phyloP scores from a whole-genome alignment of 2,888 invertebrate genomes.

The Pollenia labialis region DNA sequence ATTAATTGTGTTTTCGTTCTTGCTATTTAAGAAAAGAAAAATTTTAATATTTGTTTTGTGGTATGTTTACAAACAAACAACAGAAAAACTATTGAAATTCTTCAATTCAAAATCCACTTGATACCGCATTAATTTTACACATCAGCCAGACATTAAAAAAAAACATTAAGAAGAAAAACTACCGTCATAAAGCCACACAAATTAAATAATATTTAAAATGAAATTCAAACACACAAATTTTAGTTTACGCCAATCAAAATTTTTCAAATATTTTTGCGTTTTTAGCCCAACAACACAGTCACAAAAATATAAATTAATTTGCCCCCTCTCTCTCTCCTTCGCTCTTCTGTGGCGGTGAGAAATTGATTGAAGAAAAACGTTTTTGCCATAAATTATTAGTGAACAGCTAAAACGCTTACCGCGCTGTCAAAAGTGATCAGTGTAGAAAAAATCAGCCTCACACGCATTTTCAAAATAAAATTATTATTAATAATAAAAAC shows the following conservation, averaged over 20 bases:
- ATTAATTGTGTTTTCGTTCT: constrained; percentile 31
- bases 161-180: constrained; percentile 34
- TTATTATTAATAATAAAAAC: constrained; percentile 40
- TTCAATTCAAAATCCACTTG: constrained; percentile 66
- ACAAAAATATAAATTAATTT: neutral
- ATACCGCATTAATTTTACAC: constrained; percentile 66
- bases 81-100: constrained; percentile 55
- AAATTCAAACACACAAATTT: constrained; percentile 37
- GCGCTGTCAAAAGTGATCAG: constrained; percentile 74
- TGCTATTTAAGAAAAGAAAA: neutral
- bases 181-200: neutral
- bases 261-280: constrained; percentile 60
- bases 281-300: constrained; percentile 11
- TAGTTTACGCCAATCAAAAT: constrained; percentile 71
- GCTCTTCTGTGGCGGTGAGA: neutral
- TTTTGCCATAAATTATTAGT: constrained; percentile 70
- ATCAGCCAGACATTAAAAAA: constrained; percentile 60
- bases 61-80: constrained; percentile 47
- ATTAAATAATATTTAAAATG: constrained; percentile 23
- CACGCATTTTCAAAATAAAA: constrained; percentile 17
- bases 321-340: neutral
- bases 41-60: constrained; percentile 50
- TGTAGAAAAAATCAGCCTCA: constrained; percentile 61
- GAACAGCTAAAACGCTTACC: constrained; percentile 71
- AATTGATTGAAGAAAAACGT: constrained; percentile 58